Percentiles rank a stretch among this genome's conserved stretches.
Evolutionary conservation across 2,888 invertebrate genomes (phyloP).

Genomic region (Watsonalla binaria): DNA sequence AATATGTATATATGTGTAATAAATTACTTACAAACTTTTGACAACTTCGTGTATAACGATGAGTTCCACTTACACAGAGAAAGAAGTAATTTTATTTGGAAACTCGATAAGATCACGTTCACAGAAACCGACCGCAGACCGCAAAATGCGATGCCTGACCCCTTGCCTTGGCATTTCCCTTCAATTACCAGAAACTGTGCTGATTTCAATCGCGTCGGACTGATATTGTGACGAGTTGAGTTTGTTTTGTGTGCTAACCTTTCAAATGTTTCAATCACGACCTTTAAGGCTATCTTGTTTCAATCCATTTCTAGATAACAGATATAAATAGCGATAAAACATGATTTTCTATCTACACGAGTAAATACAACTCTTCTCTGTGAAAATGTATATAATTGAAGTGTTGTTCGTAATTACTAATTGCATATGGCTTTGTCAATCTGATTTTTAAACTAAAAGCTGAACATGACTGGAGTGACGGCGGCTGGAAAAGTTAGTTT

Average conservation of each 20-base stretch:
- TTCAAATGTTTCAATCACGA: background rate
- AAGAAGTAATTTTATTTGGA: background rate
- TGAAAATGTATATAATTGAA: too few species aligned
- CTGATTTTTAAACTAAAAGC: too few species aligned
- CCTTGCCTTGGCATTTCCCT: constrained; percentile 32
- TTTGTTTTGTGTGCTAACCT: constrained; percentile 1
- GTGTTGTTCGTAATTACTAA: too few species aligned
- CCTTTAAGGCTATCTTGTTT: background rate
- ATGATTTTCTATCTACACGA: too few species aligned
- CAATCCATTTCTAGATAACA: too few species aligned
- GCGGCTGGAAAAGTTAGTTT: too few species aligned
- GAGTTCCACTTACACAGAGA: background rate
- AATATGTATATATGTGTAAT: too few species aligned
- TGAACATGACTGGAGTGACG: too few species aligned
- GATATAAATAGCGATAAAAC: too few species aligned
- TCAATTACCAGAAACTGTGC: constrained; percentile 30
- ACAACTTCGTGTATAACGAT: background rate
- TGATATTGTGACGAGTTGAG: constrained; percentile 13
- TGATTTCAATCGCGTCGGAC: constrained; percentile 28
- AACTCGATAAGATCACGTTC: constrained; percentile 10
- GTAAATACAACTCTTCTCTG: too few species aligned
- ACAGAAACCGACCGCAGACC: constrained; percentile 16
- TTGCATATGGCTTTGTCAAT: too few species aligned
- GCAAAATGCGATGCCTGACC: constrained; percentile 27
- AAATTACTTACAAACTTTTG: too few species aligned